These are phyloP conservation scores for Oceanodroma tethys DNA, from an alignment of 2,113 vertebrate species.

Conservation along the genomic window DNA sequence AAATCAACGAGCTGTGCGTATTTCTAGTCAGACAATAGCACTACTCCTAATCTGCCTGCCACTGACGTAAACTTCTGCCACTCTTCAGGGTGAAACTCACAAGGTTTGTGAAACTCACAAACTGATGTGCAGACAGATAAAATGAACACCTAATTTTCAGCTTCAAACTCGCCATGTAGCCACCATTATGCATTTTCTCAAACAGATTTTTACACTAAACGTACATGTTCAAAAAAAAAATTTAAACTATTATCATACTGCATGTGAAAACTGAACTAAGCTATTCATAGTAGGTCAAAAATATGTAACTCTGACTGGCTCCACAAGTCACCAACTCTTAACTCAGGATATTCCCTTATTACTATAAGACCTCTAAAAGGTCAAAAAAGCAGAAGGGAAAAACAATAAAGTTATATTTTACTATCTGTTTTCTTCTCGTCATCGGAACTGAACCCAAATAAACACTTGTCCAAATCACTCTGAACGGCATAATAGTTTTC, in stretches of 20 bases:
- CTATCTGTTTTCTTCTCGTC: not conserved
- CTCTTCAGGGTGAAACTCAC: not conserved
- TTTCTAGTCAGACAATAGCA: not conserved
- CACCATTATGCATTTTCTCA: not conserved
- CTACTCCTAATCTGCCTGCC: not conserved
- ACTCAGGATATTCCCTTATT: not conserved
- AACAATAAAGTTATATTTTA: not conserved
- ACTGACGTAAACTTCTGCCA: not conserved
- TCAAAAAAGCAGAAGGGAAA: not conserved
- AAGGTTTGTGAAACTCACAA: not conserved
- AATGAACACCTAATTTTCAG: not conserved
- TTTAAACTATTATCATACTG: not conserved
- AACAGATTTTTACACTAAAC: not conserved
- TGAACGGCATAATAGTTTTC: slow-evolving; percentile 23
- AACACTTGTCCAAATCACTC: slow-evolving; percentile 12
- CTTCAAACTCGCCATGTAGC: not conserved
- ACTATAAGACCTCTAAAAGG: not conserved
- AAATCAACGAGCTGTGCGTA: not conserved
- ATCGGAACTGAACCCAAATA: slow-evolving; percentile 6
- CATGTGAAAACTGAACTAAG: not conserved
- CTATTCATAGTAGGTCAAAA: not conserved
- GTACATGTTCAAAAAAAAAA: not conserved
- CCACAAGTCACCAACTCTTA: not conserved
- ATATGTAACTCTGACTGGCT: not conserved
- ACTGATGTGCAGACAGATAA: not conserved